Evolutionary conservation across 2,113 vertebrate species (phyloP), one percentile per base, ranked within the genome.

Genomic region (Pterophyllum scalare): DNA sequence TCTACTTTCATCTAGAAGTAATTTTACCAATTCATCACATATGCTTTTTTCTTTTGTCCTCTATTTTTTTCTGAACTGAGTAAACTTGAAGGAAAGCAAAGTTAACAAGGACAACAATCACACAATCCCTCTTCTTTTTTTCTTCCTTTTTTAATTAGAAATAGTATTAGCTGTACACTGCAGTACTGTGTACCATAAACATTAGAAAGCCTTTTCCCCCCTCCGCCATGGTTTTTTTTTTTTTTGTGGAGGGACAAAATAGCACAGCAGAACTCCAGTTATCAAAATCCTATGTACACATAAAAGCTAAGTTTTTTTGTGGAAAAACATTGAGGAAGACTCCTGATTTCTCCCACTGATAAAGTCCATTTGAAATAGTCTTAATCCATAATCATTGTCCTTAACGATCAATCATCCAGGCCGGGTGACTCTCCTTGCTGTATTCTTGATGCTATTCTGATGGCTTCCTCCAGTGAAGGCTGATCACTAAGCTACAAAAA

Each of bases 381-480:
- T 80, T 79, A 14, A 86, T 82, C 59, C 76, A 61, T 58, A 85
- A 70, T 86, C 40, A 77, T 65, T 79, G 91, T 93, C 81, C 81
- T 59, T 74, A 54, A 75, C 54, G 8, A 84, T 97, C 96, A 99
- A 94, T 99, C 98, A 86, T 99, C 98, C 90, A 99, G 94, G 65
- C 97, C 98, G 9, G 97, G 97, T 0, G 97, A 98, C 93, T 99
- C 98, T 88, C 98, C 98, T 92, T 99, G 98, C 70, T 99, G 98
- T 97, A 99, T 99, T 94, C 98, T 96, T 72, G 98, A 99, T 78
- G 98, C 98, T 97, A 99, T 99, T 95, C 98, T 96, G 93, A 99
- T 99, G 94, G 98, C 98, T 97, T 99, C 98, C 95, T 99, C 98
- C 93, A 99, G 93, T 31, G 98, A 99, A 65, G 98, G 98, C 88